Percentiles rank a stretch among this genome's conserved stretches.
These are phyloP conservation scores for Falco concolor DNA, from an alignment of 2,797 vertebrate species.

Conservation along the genomic window DNA sequence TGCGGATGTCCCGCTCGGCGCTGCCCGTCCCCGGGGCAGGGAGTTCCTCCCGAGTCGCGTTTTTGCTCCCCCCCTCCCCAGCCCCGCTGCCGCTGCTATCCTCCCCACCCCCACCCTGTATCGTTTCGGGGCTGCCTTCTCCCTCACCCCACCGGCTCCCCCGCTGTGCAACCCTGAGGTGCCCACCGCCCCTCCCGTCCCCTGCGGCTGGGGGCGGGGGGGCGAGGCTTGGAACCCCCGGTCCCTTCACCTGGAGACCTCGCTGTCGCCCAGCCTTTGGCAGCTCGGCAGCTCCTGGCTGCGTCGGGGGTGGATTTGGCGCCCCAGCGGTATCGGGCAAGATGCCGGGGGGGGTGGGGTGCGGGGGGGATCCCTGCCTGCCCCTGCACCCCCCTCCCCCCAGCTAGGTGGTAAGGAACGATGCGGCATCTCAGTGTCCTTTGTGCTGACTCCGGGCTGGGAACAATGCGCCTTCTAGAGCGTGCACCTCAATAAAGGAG, in stretches of 20 bases:
- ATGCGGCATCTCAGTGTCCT: slow-evolving; percentile 16
- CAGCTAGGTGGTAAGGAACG: neutral
- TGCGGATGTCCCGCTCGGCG: neutral
- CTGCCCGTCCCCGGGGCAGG: neutral
- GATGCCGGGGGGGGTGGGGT: neutral
- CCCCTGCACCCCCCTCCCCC: neutral
- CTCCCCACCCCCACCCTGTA: neutral
- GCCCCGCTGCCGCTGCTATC: no score
- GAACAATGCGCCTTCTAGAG: neutral
- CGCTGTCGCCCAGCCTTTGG: neutral
- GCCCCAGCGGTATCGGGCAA: neutral
- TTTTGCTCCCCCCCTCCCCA: neutral
- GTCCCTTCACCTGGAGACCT: neutral
- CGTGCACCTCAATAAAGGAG: neutral
- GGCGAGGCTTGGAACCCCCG: neutral
- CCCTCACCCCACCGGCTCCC: neutral
- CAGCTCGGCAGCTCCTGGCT: neutral
- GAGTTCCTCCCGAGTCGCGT: neutral
- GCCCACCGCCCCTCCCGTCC: neutral
- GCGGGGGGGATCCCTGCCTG: no score
- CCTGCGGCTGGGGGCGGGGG: neutral
- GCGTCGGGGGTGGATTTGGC: neutral
- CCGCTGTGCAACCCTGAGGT: neutral
- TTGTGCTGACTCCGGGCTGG: slow-evolving; percentile 10
- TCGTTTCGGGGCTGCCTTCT: neutral